A percentile compares a stretch with the other conserved stretches of the same genome.
phyloP scores from a whole-genome alignment of 2,113 vertebrate species.

The Gnathonemus echidnorhynchus region DNA sequence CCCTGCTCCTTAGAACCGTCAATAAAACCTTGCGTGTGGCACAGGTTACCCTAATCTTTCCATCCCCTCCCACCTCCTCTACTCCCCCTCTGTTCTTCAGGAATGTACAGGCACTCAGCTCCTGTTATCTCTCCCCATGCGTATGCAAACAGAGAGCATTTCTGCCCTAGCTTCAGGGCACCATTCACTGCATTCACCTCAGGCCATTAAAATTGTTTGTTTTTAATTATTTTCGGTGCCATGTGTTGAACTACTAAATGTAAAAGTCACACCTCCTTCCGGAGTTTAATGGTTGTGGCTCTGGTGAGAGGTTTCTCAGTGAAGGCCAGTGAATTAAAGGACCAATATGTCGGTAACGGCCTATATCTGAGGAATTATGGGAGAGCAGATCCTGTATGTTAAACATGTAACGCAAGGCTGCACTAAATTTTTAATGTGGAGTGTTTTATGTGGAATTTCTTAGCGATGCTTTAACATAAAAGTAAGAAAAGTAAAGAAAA shows the following conservation, averaged over 20 bases:
- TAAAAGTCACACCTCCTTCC: conserved; percentile 1
- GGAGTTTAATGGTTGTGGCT: neutral
- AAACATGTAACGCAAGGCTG: neutral
- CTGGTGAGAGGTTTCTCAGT: neutral
- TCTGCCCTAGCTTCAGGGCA: conserved; percentile 16
- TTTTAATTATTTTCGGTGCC: conserved; percentile 3
- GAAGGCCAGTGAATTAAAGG: neutral
- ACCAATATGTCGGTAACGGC: neutral
- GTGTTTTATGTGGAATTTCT: neutral
- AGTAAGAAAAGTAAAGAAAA: neutral
- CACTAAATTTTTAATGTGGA: neutral
- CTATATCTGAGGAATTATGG: neutral
- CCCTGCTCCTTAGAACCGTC: neutral
- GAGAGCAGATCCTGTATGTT: neutral
- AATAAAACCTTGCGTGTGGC: neutral
- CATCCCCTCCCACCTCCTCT: neutral
- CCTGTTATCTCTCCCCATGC: conserved; percentile 59
- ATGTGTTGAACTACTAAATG: conserved; percentile 2
- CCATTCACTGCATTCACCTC: conserved; percentile 17
- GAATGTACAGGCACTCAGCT: neutral
- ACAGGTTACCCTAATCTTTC: neutral
- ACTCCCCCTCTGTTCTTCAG: neutral
- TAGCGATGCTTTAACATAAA: neutral
- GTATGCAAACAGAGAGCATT: conserved; percentile 54
- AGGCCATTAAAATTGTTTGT: conserved; percentile 21